phyloP scores from a whole-genome alignment of 2,797 vertebrate genomes.

The Antennarius maculatus region DNA sequence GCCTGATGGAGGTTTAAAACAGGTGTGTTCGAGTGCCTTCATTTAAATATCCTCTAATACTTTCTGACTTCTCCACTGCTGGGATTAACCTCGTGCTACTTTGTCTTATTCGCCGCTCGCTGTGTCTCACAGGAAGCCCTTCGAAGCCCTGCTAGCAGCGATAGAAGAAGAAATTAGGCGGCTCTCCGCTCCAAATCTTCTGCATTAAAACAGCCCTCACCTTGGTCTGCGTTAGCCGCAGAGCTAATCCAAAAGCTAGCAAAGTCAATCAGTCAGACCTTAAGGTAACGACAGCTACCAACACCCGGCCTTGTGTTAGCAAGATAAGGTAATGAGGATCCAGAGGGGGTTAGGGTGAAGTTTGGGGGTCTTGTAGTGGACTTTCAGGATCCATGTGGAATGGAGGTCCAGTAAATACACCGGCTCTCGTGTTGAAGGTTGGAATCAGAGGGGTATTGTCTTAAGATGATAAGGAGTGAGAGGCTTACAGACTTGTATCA shows the following conservation, averaged over 20 bases:
- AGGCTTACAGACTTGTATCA: slow-evolving; percentile 66
- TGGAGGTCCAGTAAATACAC: slow-evolving; percentile 64
- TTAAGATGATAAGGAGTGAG: slow-evolving; percentile 71
- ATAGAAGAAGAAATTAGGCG: slow-evolving; percentile 74
- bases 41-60: slow-evolving; percentile 73
- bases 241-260: slow-evolving; percentile 73
- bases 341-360: slow-evolving; percentile 56
- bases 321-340: slow-evolving; percentile 76
- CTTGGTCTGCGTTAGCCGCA: slow-evolving; percentile 71
- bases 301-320: slow-evolving; percentile 57
- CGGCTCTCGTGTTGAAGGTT: slow-evolving; percentile 12
- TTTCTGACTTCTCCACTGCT: slow-evolving; percentile 51
- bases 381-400: slow-evolving; percentile 49
- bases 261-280: slow-evolving; percentile 66
- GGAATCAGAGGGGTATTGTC: slow-evolving; percentile 68
- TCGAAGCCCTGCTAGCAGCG: slow-evolving; percentile 55
- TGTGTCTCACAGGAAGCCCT: slow-evolving; percentile 40
- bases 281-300: slow-evolving; percentile 64
- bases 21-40: slow-evolving; percentile 57
- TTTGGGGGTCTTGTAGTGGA: slow-evolving; percentile 46
- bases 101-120: slow-evolving; percentile 67
- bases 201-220: slow-evolving; percentile 74
- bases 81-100: slow-evolving; percentile 74
- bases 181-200: slow-evolving; percentile 71
- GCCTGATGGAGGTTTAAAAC: slow-evolving; percentile 43